Evolutionary conservation across 2,888 invertebrate genomes (phyloP), one percentile per base, ranked within the genome.

Genomic region (Acanthococcus lagerstroemiae): DNA sequence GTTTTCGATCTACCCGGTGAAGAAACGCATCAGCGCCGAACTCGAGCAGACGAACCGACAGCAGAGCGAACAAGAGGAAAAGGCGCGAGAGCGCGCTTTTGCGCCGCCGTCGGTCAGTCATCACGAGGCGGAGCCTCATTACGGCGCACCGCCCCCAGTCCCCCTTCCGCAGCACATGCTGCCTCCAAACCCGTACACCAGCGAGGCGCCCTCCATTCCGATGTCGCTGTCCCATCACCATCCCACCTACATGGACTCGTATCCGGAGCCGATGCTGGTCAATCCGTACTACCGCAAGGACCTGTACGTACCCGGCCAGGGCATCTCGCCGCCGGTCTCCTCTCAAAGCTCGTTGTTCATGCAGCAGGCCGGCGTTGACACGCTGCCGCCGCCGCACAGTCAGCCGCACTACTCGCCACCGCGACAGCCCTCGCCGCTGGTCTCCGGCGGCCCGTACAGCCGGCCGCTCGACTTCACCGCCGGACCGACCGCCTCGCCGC

Each of bases 11-110:
- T 84, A 82, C 72, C 84, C 84, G 15, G 82, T 83, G 48, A 84
- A 84, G 72, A 84, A 84, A 72, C 77, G 84, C 27, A 79, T 79
- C 46, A 84, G 83, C 69, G 81, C 78, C 72, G 82, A 82, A 71
- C 72, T 68, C 19, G 75, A 76, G 50, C 65, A 65, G 7, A 65
- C 55, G 1, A 37, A 37, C 3, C 44, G 52, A 15, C 55, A 55
- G 27, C 52, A 30, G n/a, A 22, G 46, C 1, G 52, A 52, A 30
- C 46, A 65, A 45, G 56, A 65, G 6, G 48, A 65, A 3, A 50
- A 52, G n/a, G 17, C 15, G 22, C 17, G 25, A 6, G 46, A 45
- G 17, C 55, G 27, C 4, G 46, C 55, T 7, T 45, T 30, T 12
- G 46, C 30, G 24, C 45, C 56, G 9, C 25, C 26, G 1, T 26